These are phyloP conservation scores for Xenopus laevis DNA, from an alignment of 2,113 vertebrate species.

Conservation along the genomic window DNA sequence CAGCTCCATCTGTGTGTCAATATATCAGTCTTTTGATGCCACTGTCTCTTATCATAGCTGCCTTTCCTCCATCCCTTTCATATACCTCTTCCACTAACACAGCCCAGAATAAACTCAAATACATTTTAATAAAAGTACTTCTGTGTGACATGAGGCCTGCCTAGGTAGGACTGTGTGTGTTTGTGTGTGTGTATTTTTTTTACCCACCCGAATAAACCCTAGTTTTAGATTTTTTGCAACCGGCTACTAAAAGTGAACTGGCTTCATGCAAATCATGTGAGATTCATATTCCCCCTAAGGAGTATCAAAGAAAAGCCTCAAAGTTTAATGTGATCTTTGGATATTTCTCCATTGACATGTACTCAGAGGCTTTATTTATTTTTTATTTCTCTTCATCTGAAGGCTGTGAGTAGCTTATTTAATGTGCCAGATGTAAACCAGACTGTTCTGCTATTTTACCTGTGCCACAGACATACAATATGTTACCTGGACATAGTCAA, in stretches of 20 bases:
- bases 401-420: too few relatives aligned
- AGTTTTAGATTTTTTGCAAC: background rate
- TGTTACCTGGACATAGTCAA: too few relatives aligned
- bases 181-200: background rate
- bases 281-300: background rate
- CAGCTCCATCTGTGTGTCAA: constrained; percentile 26
- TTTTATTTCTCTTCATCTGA: too few relatives aligned
- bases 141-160: background rate
- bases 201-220: background rate
- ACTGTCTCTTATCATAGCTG: background rate
- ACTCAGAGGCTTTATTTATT: too few relatives aligned
- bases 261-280: background rate
- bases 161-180: background rate
- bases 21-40: constrained; percentile 38
- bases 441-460: too few relatives aligned
- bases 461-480: too few relatives aligned
- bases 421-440: too few relatives aligned
- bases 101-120: background rate
- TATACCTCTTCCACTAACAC: background rate
- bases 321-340: background rate
- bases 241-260: background rate
- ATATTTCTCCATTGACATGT: too few relatives aligned
- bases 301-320: background rate
- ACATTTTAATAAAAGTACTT: background rate
- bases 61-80: background rate